Evolutionary conservation across 1,140 invertebrate species (phyloP).

Genomic region (Popillia japonica): DNA sequence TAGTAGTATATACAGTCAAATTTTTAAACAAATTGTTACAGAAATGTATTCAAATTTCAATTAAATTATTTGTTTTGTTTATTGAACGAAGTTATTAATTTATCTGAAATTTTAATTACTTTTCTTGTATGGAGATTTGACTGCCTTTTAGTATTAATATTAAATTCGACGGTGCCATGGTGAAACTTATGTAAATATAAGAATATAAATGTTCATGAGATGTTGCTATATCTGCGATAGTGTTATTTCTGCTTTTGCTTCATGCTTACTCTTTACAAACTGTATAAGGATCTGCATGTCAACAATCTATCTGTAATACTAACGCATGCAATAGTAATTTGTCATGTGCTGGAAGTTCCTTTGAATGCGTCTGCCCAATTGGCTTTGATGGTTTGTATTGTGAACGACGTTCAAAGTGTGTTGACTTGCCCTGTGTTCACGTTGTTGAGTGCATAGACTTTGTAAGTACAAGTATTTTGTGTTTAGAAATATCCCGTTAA

Average conservation of each 20-base stretch:
- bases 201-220: too few relatives aligned
- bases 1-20: too few relatives aligned
- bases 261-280: constrained; percentile 50
- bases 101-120: too few relatives aligned
- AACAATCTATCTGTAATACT: constrained; percentile 67
- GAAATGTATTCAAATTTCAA: too few relatives aligned
- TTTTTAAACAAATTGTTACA: too few relatives aligned
- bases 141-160: too few relatives aligned
- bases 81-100: too few relatives aligned
- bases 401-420: constrained; percentile 62
- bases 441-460: constrained; percentile 67
- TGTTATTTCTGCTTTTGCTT: constrained; percentile 44
- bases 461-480: constrained; percentile 69
- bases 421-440: constrained; percentile 66
- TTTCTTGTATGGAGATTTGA: too few relatives aligned
- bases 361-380: constrained; percentile 62
- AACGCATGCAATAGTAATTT: constrained; percentile 55
- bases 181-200: too few relatives aligned
- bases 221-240: background rate
- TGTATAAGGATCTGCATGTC: constrained; percentile 70
- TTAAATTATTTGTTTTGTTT: too few relatives aligned
- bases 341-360: background rate
- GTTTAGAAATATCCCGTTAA: too few relatives aligned
- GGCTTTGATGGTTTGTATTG: constrained; percentile 68
- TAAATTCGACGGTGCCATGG: too few relatives aligned